Conservation (phyloP, 2,113 vertebrate genomes). For the Phyllopteryx taeniolatus region DNA sequence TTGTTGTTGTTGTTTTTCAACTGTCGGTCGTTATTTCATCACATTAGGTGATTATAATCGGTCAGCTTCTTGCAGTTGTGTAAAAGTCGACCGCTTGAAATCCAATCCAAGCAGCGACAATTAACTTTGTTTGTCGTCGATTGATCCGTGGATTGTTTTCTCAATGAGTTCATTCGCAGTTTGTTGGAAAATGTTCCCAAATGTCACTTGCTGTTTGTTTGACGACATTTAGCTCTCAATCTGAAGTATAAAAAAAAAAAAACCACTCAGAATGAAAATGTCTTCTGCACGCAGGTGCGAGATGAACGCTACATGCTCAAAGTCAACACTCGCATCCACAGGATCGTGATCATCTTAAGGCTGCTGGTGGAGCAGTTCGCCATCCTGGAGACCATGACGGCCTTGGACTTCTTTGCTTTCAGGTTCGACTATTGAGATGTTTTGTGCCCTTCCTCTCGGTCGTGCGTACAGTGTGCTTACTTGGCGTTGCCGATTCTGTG, state of each 20-base stretch:
- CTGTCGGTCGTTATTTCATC: neutral
- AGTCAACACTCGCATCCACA: conserved; percentile 85
- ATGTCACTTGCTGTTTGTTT: neutral
- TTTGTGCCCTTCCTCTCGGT: neutral
- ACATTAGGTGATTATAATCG: neutral
- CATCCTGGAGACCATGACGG: conserved; percentile 93
- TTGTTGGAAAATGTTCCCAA: neutral
- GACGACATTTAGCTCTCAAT: neutral
- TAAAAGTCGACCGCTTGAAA: neutral
- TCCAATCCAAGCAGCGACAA: neutral
- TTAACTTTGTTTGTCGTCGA: neutral
- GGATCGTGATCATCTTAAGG: conserved; percentile 86
- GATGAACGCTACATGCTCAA: conserved; percentile 97
- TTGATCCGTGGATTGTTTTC: conserved; percentile 2
- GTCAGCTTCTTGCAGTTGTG: neutral
- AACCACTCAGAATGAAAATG: neutral
- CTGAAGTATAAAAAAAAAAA: neutral
- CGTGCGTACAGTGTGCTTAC: neutral
- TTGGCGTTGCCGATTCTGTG: neutral
- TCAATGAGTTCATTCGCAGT: neutral
- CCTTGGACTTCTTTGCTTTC: conserved; percentile 94
- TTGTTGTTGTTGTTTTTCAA: neutral
- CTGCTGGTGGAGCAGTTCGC: conserved; percentile 90
- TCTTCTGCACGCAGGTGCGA: conserved; percentile 76
- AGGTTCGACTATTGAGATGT: conserved; percentile 70